These are phyloP conservation scores for Ovis canadensis DNA, from an alignment of 2,113 vertebrate genomes.

Conservation along the genomic window DNA sequence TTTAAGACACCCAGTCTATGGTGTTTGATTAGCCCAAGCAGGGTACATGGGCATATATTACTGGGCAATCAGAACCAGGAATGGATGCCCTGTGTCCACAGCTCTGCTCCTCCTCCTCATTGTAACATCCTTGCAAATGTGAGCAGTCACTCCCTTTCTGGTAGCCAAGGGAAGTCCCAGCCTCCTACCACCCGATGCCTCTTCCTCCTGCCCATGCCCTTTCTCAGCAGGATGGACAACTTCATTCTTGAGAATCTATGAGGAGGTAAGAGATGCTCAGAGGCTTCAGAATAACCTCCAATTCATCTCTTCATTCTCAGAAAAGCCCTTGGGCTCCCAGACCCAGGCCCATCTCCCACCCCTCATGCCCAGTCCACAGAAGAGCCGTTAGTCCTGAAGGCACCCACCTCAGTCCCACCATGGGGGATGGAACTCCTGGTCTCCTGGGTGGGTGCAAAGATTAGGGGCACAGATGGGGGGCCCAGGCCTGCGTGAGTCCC, in stretches of 20 bases:
- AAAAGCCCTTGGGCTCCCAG: neutral
- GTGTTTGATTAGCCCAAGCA: no score
- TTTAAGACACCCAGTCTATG: neutral
- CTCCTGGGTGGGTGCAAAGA: neutral
- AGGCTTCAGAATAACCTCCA: neutral
- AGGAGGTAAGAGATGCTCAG: neutral
- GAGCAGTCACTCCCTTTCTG: neutral
- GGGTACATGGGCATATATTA: no score
- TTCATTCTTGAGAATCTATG: neutral
- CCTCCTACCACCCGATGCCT: neutral
- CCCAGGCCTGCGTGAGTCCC: accelerated
- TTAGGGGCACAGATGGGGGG: accelerated
- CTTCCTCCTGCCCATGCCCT: no score
- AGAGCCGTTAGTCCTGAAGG: neutral
- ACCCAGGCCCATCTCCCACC: neutral
- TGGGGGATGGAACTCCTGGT: accelerated
- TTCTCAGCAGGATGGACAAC: neutral
- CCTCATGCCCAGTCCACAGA: accelerated
- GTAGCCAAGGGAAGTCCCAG: neutral
- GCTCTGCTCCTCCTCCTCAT: no score
- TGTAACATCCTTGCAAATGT: neutral
- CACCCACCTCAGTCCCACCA: neutral
- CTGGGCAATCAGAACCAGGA: neutral
- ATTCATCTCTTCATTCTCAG: neutral
- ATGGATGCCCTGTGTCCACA: neutral